Evolutionary conservation across 2,113 vertebrate genomes (phyloP).

Genomic region (Phoxinus phoxinus): DNA sequence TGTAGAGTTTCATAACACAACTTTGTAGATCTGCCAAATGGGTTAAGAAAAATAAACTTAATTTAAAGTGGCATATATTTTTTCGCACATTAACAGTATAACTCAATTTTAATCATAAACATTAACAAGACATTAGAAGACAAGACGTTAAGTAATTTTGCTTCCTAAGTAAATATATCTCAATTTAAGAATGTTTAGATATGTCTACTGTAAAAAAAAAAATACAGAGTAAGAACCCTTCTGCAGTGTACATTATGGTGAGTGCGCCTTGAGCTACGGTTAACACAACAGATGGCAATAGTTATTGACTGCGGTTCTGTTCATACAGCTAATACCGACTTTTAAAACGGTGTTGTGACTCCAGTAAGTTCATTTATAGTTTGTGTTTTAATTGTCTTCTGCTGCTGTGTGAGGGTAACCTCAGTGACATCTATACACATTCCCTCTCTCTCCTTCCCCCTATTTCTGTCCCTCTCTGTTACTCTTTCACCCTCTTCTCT

Average conservation of each 20-base stretch:
- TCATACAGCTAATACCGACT: not conserved
- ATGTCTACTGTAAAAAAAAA: not conserved
- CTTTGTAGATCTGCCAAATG: not conserved
- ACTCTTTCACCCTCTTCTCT: conserved; percentile 42
- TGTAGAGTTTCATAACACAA: too few relatives aligned
- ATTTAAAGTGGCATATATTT: too few relatives aligned
- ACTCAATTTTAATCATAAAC: too few relatives aligned
- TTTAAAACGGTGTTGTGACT: not conserved
- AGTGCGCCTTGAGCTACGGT: too few relatives aligned
- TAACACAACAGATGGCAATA: too few relatives aligned
- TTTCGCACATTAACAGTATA: too few relatives aligned
- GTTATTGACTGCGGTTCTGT: not conserved
- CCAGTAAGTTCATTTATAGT: not conserved
- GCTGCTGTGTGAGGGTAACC: not conserved
- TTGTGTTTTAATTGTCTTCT: not conserved
- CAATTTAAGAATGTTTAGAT: not conserved
- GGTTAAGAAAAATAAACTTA: not conserved
- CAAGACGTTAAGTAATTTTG: not conserved
- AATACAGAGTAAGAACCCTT: too few relatives aligned
- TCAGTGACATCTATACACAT: conserved; percentile 24
- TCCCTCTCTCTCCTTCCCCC: not conserved
- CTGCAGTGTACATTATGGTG: too few relatives aligned
- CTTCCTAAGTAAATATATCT: not conserved
- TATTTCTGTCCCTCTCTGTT: conserved; percentile 35
- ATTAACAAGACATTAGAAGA: not conserved